Base-by-base conservation (phyloP, 2,113 vertebrate genomes). In the Alosa alosa region DNA sequence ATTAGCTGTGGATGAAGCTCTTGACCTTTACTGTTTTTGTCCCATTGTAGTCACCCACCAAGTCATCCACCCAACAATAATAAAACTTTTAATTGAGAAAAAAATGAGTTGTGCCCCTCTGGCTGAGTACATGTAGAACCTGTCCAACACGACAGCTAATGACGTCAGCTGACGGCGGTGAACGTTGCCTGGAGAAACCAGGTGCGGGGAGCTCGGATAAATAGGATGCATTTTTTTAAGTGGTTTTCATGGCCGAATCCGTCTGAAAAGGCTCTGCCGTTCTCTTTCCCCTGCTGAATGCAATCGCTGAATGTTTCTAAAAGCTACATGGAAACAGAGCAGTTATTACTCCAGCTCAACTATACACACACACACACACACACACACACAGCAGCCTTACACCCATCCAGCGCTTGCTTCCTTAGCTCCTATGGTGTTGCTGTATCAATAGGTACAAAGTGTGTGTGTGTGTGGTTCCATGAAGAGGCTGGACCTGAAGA, bases 381-480 rank as follows among this genome's bases (percentile, higher is more conserved):
- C 78, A 84, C 52, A 84, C 68, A 75, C 52, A 17, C 52, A 55
- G 84, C 85, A 81, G 22, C 8, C 72, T 55, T 4, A 4, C 13
- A 3, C 7, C n/a, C 18, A 46, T 47, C 39, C 55, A 55, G 52
- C 0, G 17, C 52, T 55, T 44, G 44, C 44, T 36, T 72, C 83
- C 60, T 72, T 31, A 84, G 36, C 39, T 31, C 7, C 41, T 60
- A 72, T 31, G 57, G 13, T 17, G 2, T 55, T 15, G 0, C 13
- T 55, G 52, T 5, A 17, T 55, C 13, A 17, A 4, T 55, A 17
- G 13, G 52, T 55, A 49, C 7, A 49, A 9, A 4, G 17, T 17
- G 15, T 55, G 15, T 55, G 52, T 55, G 52, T 55, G 52, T 55
- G 52, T 55, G 47, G 2, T 49, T 49, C 47, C 47, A 10, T 49